These are phyloP conservation scores for Drosophila mauritiana DNA, from an alignment of 1,140 invertebrate genomes.

Conservation along the genomic window DNA sequence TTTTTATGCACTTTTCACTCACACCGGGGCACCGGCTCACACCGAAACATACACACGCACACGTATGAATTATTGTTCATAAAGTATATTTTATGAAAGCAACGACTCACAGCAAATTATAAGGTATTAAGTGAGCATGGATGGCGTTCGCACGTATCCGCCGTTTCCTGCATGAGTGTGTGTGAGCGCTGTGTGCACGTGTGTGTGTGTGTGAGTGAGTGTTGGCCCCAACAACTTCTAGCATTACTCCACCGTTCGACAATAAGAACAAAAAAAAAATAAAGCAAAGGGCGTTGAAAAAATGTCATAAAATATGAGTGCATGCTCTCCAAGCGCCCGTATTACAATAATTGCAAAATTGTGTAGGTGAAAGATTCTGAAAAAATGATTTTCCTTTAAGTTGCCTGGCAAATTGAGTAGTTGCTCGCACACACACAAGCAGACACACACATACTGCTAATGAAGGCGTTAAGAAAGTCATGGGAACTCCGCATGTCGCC, in stretches of 20 bases:
- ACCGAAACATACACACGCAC: slow-evolving; percentile 47
- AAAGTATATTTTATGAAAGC: slow-evolving; percentile 83
- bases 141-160: slow-evolving; percentile 66
- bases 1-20: slow-evolving; percentile 79
- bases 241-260: slow-evolving; percentile 22
- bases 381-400: slow-evolving; percentile 75
- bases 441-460: slow-evolving; percentile 49
- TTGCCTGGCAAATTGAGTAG: slow-evolving; percentile 76
- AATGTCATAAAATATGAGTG: slow-evolving; percentile 70
- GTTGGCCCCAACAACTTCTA: slow-evolving; percentile 42
- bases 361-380: slow-evolving; percentile 67
- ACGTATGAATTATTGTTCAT: slow-evolving; percentile 82
- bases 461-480: slow-evolving; percentile 74
- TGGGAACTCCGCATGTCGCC: background rate
- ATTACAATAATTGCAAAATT: slow-evolving; percentile 81
- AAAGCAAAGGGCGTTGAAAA: slow-evolving; percentile 25
- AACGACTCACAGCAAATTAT: slow-evolving; percentile 81
- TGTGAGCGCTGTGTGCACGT: background rate
- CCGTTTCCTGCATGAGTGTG: slow-evolving; percentile 11
- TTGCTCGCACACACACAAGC: slow-evolving; percentile 43
- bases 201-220: slow-evolving; percentile 16
- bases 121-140: slow-evolving; percentile 80
- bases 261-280: slow-evolving; percentile 21
- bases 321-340: slow-evolving; percentile 31
- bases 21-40: slow-evolving; percentile 14